A percentile compares a stretch with the other conserved stretches of the same genome.
phyloP scores from a whole-genome alignment of 2,888 invertebrate species.

The Megamerina dolium region DNA sequence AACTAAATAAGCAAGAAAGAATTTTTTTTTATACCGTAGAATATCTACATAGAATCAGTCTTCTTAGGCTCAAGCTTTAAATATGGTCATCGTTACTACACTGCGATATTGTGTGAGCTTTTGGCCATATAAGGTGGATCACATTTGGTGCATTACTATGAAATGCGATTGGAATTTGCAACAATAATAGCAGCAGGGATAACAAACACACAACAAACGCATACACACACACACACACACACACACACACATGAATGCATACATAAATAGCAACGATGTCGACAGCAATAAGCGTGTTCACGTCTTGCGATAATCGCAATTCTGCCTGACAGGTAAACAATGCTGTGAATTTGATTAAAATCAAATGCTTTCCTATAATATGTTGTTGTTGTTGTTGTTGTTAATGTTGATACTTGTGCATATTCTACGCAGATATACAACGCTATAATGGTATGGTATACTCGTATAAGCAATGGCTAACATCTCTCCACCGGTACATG shows the following conservation, averaged over 20 bases:
- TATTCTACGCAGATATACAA: no score
- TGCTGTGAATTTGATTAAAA: constrained; percentile 45
- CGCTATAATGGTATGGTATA: no score
- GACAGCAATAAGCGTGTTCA: constrained; percentile 24
- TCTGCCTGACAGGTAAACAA: constrained; percentile 41
- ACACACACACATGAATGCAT: not conserved
- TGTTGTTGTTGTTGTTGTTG: not conserved
- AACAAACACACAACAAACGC: not conserved
- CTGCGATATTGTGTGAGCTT: no score
- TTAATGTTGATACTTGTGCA: not conserved
- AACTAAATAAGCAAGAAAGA: no score
- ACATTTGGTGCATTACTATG: constrained; percentile 29
- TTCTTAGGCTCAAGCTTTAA: no score
- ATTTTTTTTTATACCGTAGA: no score
- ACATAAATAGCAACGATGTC: constrained; percentile 16
- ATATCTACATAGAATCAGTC: no score
- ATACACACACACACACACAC: not conserved
- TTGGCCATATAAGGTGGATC: no score
- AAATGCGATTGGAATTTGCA: constrained; percentile 39
- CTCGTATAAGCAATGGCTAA: no score
- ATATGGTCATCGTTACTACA: no score
- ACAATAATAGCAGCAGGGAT: constrained; percentile 10
- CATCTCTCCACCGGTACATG: no score
- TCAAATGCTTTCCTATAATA: constrained; percentile 25
- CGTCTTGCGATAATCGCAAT: constrained; percentile 33